Percentiles rank a stretch among this genome's conserved stretches.
phyloP scores from a whole-genome alignment of 35 echinoderm and acorn worm species.

The Amphiura filiformis region DNA sequence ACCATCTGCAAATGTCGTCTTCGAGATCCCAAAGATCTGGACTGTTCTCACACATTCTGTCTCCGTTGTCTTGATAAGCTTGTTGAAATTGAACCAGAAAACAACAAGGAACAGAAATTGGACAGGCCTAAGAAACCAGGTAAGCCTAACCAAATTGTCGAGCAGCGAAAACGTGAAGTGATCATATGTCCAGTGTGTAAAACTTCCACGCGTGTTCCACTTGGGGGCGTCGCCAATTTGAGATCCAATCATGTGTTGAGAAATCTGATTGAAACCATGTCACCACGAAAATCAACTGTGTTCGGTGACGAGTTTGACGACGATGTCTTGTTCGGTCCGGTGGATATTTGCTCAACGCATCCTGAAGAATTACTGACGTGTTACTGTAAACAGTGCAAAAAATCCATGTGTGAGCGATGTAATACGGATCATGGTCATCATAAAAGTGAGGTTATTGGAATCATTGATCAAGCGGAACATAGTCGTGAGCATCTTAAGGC shows the following conservation, averaged over 20 bases:
- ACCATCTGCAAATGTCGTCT: background rate
- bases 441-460: background rate
- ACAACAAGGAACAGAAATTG: background rate
- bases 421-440: background rate
- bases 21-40: background rate
- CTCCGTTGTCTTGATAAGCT: background rate
- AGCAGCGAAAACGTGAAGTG: background rate
- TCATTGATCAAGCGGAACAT: background rate
- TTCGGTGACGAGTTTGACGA: background rate
- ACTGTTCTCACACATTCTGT: background rate
- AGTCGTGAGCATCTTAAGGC: slow-evolving; percentile 4
- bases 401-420: background rate
- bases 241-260: background rate
- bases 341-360: background rate
- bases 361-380: background rate
- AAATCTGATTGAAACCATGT: background rate
- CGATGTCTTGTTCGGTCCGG: background rate
- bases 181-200: background rate
- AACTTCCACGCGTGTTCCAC: background rate
- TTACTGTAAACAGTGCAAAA: background rate
- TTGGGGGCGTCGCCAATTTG: background rate
- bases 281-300: background rate
- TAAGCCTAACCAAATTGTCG: background rate
- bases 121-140: background rate
- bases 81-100: background rate